Conservation (phyloP, 2,888 invertebrate genomes). For the Apamea epomidion region DNA sequence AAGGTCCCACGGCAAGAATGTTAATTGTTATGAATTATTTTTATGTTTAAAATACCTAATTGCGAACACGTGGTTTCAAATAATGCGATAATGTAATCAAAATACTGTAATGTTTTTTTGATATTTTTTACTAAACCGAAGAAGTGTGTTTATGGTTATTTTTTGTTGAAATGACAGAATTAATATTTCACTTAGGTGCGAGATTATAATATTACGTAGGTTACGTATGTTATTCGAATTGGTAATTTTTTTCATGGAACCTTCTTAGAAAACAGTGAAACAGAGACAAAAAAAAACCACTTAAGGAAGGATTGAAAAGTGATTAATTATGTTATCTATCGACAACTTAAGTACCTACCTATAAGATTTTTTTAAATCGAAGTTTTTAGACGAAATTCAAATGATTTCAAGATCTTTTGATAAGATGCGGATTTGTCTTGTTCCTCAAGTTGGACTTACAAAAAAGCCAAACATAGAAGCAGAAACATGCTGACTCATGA, state of each 20-base stretch:
- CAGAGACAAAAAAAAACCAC: background rate
- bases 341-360: background rate
- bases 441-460: background rate
- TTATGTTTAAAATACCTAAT: too few species aligned
- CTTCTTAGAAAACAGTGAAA: background rate
- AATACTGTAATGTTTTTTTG: background rate
- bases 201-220: background rate
- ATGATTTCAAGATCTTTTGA: background rate
- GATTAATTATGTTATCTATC: background rate
- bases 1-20: background rate
- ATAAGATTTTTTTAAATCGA: background rate
- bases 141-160: background rate
- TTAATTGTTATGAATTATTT: background rate
- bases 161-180: constrained; percentile 6
- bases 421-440: background rate
- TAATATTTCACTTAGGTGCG: constrained; percentile 3
- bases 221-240: background rate
- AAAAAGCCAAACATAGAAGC: too few species aligned
- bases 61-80: too few species aligned
- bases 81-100: too few species aligned
- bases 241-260: background rate
- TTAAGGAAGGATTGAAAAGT: background rate
- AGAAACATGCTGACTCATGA: background rate
- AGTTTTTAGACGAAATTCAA: background rate
- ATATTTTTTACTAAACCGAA: background rate